Evolutionary conservation across 2,888 invertebrate species (phyloP).

Genomic region (Corbicula japonica): DNA sequence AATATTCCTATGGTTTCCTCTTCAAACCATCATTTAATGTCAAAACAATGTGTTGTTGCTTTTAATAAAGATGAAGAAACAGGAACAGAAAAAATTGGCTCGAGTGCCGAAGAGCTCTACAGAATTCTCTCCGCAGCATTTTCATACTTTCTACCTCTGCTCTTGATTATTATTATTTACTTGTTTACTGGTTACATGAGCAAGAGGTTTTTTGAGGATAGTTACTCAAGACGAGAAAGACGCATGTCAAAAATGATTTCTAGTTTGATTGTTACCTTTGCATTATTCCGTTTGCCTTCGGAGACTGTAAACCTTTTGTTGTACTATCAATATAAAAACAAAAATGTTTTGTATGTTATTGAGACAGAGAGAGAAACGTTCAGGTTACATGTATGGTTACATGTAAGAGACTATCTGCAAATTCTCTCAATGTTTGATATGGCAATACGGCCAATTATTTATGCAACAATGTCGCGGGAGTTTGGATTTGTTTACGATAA

Average conservation of each 20-base stretch:
- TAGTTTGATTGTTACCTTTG: slow-evolving; percentile 73
- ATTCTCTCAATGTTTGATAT: slow-evolving; percentile 77
- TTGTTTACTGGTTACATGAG: slow-evolving; percentile 75
- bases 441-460: slow-evolving; percentile 79
- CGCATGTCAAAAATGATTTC: slow-evolving; percentile 78
- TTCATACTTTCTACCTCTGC: slow-evolving; percentile 76
- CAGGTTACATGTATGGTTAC: slow-evolving; percentile 57
- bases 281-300: slow-evolving; percentile 76
- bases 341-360: slow-evolving; percentile 41
- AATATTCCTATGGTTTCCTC: slow-evolving; percentile 73
- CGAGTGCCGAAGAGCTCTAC: slow-evolving; percentile 59
- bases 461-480: slow-evolving; percentile 79
- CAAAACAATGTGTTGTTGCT: slow-evolving; percentile 54
- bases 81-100: slow-evolving; percentile 25
- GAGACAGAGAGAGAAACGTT: slow-evolving; percentile 50
- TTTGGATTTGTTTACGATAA: slow-evolving; percentile 80
- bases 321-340: slow-evolving; percentile 67
- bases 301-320: slow-evolving; percentile 71
- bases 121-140: slow-evolving; percentile 67
- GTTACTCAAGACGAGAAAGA: slow-evolving; percentile 76
- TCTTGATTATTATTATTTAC: slow-evolving; percentile 74
- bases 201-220: slow-evolving; percentile 79
- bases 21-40: slow-evolving; percentile 38
- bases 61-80: slow-evolving; percentile 21
- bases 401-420: slow-evolving; percentile 61